Percentiles rank a stretch among this genome's conserved stretches.
These are phyloP conservation scores for Cecidostiba fungosa DNA, from an alignment of 2,888 invertebrate genomes.

Conservation along the genomic window DNA sequence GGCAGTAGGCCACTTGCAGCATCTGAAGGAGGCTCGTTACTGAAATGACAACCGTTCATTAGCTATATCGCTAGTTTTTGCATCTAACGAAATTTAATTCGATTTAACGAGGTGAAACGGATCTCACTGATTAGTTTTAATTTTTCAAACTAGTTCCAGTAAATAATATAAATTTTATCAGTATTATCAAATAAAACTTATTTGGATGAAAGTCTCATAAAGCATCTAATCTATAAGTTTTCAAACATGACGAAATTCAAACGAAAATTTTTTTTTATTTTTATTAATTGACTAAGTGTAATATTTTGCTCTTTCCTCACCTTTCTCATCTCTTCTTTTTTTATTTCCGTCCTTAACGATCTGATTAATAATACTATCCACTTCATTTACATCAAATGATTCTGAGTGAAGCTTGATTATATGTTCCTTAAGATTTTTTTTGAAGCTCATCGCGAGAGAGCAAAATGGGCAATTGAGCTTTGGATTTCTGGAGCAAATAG, in stretches of 20 bases:
- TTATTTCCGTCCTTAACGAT: neutral
- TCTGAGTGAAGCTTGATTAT: neutral
- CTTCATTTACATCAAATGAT: neutral
- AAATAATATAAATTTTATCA: no score
- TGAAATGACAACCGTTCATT: neutral
- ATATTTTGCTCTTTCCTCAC: neutral
- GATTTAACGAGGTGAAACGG: no score
- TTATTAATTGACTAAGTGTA: no score
- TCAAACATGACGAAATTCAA: no score
- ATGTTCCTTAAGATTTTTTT: neutral
- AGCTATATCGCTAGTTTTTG: no score
- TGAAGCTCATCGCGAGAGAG: neutral
- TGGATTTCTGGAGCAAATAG: neutral
- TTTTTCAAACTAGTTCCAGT: no score
- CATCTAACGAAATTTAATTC: no score
- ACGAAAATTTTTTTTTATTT: no score
- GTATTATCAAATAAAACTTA: no score
- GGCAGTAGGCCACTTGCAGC: neutral
- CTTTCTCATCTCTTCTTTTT: neutral
- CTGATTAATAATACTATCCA: neutral
- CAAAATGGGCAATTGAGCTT: conserved; percentile 17
- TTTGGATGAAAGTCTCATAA: no score
- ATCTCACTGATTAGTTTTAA: no score
- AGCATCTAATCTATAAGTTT: no score
- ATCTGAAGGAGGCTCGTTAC: neutral